phyloP scores from a whole-genome alignment of 1,140 invertebrate genomes.

The Pachypeltis micranthus region DNA sequence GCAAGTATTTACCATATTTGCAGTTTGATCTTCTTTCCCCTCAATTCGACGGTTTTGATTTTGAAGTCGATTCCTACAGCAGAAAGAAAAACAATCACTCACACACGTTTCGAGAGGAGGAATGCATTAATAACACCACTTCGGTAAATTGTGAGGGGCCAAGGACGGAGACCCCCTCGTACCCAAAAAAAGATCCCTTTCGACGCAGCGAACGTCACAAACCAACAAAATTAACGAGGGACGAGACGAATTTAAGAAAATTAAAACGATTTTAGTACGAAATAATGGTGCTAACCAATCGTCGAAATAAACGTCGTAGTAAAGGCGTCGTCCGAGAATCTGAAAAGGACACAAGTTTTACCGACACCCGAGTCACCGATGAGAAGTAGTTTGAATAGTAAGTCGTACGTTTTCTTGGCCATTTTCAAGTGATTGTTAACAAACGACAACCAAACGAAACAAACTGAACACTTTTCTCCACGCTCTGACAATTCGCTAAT shows the following conservation, averaged over 20 bases:
- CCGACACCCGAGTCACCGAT: constrained; percentile 98
- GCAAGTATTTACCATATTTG: constrained; percentile 78
- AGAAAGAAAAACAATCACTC: constrained; percentile 17
- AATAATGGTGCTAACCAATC: constrained; percentile 74
- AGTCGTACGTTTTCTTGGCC: constrained; percentile 95
- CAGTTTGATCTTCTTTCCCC: constrained; percentile 96
- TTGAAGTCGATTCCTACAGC: constrained; percentile 94
- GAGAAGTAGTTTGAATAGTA: constrained; percentile 92
- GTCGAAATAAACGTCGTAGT: constrained; percentile 97
- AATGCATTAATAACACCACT: constrained; percentile 7
- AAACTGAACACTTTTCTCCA: no score
- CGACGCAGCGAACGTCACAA: no score
- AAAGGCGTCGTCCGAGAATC: constrained; percentile 97
- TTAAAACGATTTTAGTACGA: no score
- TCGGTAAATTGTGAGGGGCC: constrained; percentile 10
- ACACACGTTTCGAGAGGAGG: background rate
- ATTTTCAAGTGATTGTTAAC: no score
- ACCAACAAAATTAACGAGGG: no score
- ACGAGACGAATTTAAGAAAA: no score
- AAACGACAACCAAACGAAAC: no score
- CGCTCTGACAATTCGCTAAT: no score
- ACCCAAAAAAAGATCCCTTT: no score
- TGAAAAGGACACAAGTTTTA: constrained; percentile 95
- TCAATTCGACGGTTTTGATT: constrained; percentile 94
- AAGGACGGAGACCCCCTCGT: background rate